Evolutionary conservation across 2,797 vertebrate genomes (phyloP), one percentile per base, ranked within the genome.

Genomic region (Molossus molossus): DNA sequence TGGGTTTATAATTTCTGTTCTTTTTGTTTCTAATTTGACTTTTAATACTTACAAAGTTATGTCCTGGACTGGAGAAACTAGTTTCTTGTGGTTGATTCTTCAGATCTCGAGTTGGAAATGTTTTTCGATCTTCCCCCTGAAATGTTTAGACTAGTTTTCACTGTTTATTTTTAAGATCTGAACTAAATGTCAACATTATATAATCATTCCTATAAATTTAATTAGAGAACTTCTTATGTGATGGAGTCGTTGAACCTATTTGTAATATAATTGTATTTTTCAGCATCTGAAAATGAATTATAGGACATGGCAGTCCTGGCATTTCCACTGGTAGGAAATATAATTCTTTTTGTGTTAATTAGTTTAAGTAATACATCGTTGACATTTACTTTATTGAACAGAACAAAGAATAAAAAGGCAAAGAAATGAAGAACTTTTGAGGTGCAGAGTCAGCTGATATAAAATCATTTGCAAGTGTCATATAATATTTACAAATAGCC

Each of bases 311-410:
- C 75, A 94, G 27, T 96, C 88, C 65, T 97, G 89, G 62, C 73
- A 97, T 97, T 98, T 98, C 33, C 92, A 91, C 37, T 40, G 1
- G 33, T 89, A 82, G 25, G 9, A 98, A 97, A 95, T 72, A n/a
- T 21, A 90, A 86, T 81, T 70, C n/a, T 95, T 97, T 96, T 14
- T 13, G 17, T 93, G 40, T 96, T 97, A 97, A 97, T 97, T 97
- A 94, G 73, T 92, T 97, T 90, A 96, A 60, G 55, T 88, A 97
- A 73, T 77, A 95, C 11, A 70, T 57, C 97, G 81, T 95, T 98
- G 95, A 95, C 65, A 96, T 96, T 97, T 97, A 62, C 45, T 91
- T 93, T 20, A 90, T 55, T 80, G 93, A 97, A 91, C 14, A 97
- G 97, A 98, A 94, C 55, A 98, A 95, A 67, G 75, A 97, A 93